Evolutionary conservation across 1,140 invertebrate genomes (phyloP).

Genomic region (Apis mellifera): DNA sequence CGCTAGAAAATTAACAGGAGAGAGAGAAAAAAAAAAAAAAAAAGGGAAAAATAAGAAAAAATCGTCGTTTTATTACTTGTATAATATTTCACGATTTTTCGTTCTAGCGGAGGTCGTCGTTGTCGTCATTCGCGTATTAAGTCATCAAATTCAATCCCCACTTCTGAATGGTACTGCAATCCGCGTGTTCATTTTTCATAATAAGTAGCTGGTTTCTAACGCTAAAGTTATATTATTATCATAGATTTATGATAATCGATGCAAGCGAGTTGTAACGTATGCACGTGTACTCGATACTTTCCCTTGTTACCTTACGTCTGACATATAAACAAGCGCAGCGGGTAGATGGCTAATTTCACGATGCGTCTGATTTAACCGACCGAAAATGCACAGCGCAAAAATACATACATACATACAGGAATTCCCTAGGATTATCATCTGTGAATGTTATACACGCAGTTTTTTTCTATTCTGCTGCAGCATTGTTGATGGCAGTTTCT

Average conservation of each 20-base stretch:
- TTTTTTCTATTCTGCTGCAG: constrained; percentile 12
- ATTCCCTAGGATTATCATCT: constrained; percentile 4
- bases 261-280: constrained; percentile 35
- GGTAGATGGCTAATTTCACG: constrained; percentile 10
- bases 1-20: constrained; percentile 38
- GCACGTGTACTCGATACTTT: constrained; percentile 3
- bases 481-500: constrained; percentile 14
- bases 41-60: not conserved
- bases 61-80: constrained; percentile 37
- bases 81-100: constrained; percentile 63
- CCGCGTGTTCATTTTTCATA: constrained; percentile 8
- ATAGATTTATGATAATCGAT: constrained; percentile 29
- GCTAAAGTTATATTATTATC: constrained; percentile 39
- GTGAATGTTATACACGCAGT: constrained; percentile 1
- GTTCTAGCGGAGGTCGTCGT: constrained; percentile 10
- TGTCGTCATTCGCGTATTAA: constrained; percentile 13
- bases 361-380: constrained; percentile 15
- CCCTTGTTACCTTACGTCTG: constrained; percentile 7
- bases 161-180: not conserved
- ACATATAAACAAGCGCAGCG: constrained; percentile 4
- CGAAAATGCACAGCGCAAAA: constrained; percentile 7
- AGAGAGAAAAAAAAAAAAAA: not conserved
- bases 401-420: not conserved
- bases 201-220: constrained; percentile 24
- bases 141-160: not conserved